These are phyloP conservation scores for Xylota segnis DNA, from an alignment of 2,888 invertebrate genomes.

Conservation along the genomic window DNA sequence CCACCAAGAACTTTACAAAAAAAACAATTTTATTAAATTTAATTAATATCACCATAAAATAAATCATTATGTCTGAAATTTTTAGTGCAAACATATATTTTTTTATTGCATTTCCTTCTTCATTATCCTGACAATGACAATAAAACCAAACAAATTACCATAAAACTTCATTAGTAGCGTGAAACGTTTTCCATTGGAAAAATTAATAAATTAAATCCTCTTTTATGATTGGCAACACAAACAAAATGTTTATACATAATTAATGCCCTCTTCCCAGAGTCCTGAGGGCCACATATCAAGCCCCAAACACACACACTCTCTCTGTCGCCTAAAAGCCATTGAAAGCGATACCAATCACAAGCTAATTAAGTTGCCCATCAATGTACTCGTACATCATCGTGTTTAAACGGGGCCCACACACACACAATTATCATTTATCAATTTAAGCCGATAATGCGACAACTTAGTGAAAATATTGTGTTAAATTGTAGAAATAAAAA, in stretches of 20 bases:
- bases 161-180: conserved; percentile 1
- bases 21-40: conserved; percentile 20
- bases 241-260: conserved; percentile 18
- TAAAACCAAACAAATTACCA: neutral
- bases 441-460: conserved; percentile 44
- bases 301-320: neutral
- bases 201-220: conserved; percentile 35
- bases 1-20: too few species aligned
- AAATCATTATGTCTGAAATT: conserved; percentile 5
- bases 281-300: neutral
- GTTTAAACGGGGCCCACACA: neutral
- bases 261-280: neutral
- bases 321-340: conserved; percentile 3
- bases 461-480: conserved; percentile 57
- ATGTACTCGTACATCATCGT: neutral
- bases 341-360: conserved; percentile 21
- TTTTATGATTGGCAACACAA: neutral
- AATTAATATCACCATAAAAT: neutral
- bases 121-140: too few species aligned
- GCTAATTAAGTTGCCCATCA: conserved; percentile 44
- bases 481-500: conserved; percentile 13
- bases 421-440: conserved; percentile 14
- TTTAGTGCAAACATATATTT: neutral
- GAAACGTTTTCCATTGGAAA: neutral
- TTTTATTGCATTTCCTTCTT: neutral